phyloP scores from a whole-genome alignment of 2,888 invertebrate genomes.

The Pinctada fucata region DNA sequence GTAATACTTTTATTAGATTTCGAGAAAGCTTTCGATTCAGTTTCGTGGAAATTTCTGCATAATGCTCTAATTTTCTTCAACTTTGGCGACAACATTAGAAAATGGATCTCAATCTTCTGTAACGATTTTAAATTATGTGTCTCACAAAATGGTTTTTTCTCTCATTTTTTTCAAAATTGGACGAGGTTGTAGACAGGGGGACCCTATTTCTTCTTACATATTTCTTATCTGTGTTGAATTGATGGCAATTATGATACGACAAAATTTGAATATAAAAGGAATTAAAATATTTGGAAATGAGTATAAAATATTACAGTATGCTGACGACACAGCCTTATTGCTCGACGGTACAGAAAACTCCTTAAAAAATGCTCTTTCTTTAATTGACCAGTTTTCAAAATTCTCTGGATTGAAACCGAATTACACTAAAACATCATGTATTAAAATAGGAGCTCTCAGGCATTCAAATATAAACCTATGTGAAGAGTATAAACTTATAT shows the following conservation, averaged over 20 bases:
- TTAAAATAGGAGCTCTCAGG: background rate
- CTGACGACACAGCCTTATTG: constrained; percentile 26
- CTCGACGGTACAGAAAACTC: constrained; percentile 19
- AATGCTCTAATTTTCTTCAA: no score
- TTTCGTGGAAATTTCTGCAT: no score
- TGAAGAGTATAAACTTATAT: background rate
- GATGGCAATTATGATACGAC: constrained; percentile 2
- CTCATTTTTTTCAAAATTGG: constrained; percentile 29
- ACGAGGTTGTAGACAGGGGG: constrained; percentile 33
- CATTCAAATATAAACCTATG: background rate
- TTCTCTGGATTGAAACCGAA: constrained; percentile 6
- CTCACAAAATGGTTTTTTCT: constrained; percentile 18
- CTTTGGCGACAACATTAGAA: constrained; percentile 12
- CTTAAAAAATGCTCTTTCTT: background rate
- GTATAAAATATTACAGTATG: constrained; percentile 25
- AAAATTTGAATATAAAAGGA: constrained; percentile 19
- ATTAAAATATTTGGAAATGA: constrained; percentile 26
- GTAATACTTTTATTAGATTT: no score
- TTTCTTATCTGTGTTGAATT: constrained; percentile 30
- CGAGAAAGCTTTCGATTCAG: no score
- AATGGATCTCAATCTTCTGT: constrained; percentile 29
- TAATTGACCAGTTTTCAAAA: constrained; percentile 11
- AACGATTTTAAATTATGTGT: constrained; percentile 21
- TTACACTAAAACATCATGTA: constrained; percentile 13
- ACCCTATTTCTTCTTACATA: constrained; percentile 27